Evolutionary conservation across 2,113 vertebrate species (phyloP).

Genomic region (Oncorhynchus keta): DNA sequence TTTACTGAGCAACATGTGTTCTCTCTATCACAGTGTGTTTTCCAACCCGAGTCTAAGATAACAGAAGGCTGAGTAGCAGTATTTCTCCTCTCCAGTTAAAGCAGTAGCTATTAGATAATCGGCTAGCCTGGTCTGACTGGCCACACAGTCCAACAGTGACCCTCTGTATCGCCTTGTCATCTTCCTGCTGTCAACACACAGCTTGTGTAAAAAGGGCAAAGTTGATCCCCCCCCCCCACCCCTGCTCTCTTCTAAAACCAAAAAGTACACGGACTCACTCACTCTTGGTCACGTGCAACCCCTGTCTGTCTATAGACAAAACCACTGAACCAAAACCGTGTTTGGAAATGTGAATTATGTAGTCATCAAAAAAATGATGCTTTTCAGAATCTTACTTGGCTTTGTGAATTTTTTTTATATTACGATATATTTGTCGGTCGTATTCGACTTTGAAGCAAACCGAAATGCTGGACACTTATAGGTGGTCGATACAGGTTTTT

Average conservation of each 20-base stretch:
- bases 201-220: slow-evolving; percentile 59
- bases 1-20: neutral
- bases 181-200: slow-evolving; percentile 56
- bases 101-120: neutral
- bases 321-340: slow-evolving; percentile 5
- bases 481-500: no score
- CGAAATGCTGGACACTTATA: no score
- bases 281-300: neutral
- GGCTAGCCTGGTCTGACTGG: neutral
- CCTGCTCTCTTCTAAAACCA: slow-evolving; percentile 2
- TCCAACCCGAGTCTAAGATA: neutral
- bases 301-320: slow-evolving; percentile 12
- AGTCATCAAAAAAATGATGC: neutral
- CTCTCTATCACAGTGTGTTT: neutral
- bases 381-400: neutral
- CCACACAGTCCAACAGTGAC: slow-evolving; percentile 37
- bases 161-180: slow-evolving; percentile 42
- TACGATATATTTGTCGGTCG: no score
- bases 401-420: neutral
- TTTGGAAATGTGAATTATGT: neutral
- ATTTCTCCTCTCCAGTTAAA: neutral
- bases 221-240: slow-evolving; percentile 8
- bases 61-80: neutral
- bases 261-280: neutral
- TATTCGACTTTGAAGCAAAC: no score